Evolutionary conservation across 2,797 vertebrate genomes (phyloP).

Genomic region (Meda fulgida): DNA sequence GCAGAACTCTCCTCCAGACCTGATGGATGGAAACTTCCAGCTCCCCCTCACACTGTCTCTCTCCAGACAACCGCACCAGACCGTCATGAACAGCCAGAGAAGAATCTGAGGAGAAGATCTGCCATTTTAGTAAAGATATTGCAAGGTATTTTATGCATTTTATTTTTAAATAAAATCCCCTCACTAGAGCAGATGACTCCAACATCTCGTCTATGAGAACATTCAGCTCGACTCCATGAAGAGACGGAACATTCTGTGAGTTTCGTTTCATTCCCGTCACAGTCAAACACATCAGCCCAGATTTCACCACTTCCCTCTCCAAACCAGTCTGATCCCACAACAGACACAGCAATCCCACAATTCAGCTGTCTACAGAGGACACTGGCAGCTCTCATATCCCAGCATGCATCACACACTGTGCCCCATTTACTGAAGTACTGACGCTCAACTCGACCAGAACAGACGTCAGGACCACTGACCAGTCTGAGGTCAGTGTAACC

Average conservation of each 20-base stretch:
- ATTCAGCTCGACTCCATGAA: constrained; percentile 49
- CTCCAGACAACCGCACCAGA: background rate
- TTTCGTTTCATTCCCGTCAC: constrained; percentile 54
- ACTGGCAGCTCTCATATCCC: constrained; percentile 54
- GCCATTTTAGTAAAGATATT: too few relatives aligned
- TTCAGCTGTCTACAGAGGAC: constrained; percentile 60
- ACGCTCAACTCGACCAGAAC: constrained; percentile 55
- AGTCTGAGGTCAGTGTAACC: constrained; percentile 45
- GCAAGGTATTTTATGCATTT: too few relatives aligned
- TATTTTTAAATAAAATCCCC: too few relatives aligned
- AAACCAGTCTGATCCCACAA: constrained; percentile 53
- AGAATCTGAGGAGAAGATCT: constrained; percentile 13
- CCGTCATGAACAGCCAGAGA: constrained; percentile 40
- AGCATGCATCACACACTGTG: background rate
- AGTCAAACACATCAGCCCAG: constrained; percentile 59
- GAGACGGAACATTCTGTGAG: constrained; percentile 56
- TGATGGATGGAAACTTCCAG: constrained; percentile 65
- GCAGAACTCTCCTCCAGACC: constrained; percentile 43
- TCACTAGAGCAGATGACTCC: constrained; percentile 52
- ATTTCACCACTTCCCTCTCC: constrained; percentile 44
- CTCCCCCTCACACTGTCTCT: constrained; percentile 57
- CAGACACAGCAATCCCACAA: constrained; percentile 57
- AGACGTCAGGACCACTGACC: constrained; percentile 10
- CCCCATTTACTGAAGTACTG: background rate
- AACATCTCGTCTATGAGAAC: constrained; percentile 34